A percentile compares a stretch with the other conserved stretches of the same genome.
phyloP scores from a whole-genome alignment of 2,888 invertebrate species.

The Didymodactylos carnosus region DNA sequence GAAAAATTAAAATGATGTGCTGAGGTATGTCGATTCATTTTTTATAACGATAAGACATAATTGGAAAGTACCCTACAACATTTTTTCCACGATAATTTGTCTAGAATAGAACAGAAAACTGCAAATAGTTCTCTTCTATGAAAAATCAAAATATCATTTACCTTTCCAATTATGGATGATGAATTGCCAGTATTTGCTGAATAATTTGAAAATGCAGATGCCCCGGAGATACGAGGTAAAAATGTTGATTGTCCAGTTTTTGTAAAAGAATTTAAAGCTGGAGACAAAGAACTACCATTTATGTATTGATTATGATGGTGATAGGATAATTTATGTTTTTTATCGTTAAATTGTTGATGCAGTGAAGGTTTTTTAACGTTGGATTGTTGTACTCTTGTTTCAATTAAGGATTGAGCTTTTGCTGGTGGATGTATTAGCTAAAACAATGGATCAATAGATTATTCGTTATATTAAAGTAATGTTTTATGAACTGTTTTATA shows the following conservation, averaged over 20 bases:
- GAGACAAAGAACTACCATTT: neutral
- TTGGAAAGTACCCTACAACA: neutral
- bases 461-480: no score
- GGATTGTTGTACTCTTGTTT: neutral
- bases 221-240: neutral
- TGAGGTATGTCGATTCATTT: no score
- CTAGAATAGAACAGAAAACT: neutral
- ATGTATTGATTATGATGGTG: neutral
- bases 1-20: no score
- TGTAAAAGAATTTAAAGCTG: neutral
- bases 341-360: neutral
- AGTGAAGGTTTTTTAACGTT: neutral
- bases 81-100: neutral
- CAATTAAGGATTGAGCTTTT: neutral
- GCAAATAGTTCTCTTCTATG: neutral
- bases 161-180: neutral
- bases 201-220: neutral
- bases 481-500: no score
- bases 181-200: neutral
- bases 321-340: neutral
- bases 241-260: neutral
- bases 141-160: neutral
- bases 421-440: neutral
- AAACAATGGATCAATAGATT: neutral
- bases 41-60: neutral